These are phyloP conservation scores for Odocoileus virginianus DNA, from an alignment of 2,113 vertebrate species.

Conservation along the genomic window DNA sequence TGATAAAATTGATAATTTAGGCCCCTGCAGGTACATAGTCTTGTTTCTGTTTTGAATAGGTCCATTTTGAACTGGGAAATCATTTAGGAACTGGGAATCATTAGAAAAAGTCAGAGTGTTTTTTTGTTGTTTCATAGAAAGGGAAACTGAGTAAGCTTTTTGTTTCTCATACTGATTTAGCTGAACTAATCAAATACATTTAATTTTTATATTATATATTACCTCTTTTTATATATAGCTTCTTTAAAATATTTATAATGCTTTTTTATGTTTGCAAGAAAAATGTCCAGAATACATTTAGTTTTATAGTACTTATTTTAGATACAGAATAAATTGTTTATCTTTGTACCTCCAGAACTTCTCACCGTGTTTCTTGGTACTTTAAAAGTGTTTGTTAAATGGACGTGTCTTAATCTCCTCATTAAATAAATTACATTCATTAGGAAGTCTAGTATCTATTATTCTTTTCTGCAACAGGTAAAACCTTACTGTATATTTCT, in stretches of 20 bases:
- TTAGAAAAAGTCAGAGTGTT: background rate
- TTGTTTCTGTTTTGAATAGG: background rate
- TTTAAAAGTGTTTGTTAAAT: background rate
- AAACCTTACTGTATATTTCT: background rate
- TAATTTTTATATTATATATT: background rate
- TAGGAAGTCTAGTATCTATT: background rate
- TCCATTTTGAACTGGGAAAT: constrained; percentile 12
- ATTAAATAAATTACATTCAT: background rate
- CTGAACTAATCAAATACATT: background rate
- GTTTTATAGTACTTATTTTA: background rate
- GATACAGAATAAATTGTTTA: background rate
- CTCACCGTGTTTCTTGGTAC: background rate
- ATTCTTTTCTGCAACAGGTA: background rate
- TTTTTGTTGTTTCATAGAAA: background rate
- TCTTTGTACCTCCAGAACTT: background rate
- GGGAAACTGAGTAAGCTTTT: constrained; percentile 19
- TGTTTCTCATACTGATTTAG: background rate
- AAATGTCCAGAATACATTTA: background rate
- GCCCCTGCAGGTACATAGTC: background rate
- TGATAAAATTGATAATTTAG: background rate
- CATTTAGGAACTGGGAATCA: background rate
- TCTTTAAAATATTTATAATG: background rate
- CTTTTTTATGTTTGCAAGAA: background rate
- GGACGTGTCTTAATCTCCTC: background rate
- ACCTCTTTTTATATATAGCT: background rate